phyloP scores from a whole-genome alignment of 2,888 invertebrate genomes.

The Drosophila pseudotalamancana region DNA sequence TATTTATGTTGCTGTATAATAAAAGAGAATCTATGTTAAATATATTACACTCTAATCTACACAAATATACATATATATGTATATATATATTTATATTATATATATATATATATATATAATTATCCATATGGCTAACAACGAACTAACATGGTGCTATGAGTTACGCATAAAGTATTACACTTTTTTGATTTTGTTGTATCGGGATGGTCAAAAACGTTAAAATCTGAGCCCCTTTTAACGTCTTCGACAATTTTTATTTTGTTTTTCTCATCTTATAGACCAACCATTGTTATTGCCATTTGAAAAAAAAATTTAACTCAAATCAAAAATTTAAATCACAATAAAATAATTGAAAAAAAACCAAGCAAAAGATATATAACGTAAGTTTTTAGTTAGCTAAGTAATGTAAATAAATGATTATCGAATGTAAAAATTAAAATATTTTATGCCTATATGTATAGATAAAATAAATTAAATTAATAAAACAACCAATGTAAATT shows the following conservation, averaged over 20 bases:
- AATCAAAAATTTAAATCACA: conserved; percentile 2
- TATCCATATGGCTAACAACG: conserved; percentile 73
- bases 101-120: too few species aligned
- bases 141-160: conserved; percentile 80
- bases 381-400: conserved; percentile 31
- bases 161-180: conserved; percentile 52
- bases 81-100: too few species aligned
- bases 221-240: conserved; percentile 84
- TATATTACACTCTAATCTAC: conserved; percentile 12
- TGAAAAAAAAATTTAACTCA: conserved; percentile 10
- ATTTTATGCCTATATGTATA: conserved; percentile 14
- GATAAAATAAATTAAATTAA: conserved; percentile 12
- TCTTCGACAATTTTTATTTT: conserved; percentile 47
- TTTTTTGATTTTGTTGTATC: conserved; percentile 25
- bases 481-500: conserved; percentile 62
- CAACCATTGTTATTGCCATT: conserved; percentile 28
- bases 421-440: conserved; percentile 17
- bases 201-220: conserved; percentile 77
- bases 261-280: conserved; percentile 37
- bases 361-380: background rate
- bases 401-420: conserved; percentile 51
- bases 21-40: conserved; percentile 16
- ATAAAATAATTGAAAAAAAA: background rate
- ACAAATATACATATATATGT: too few species aligned
- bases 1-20: conserved; percentile 40